phyloP scores from a whole-genome alignment of 1,140 invertebrate genomes.

The Diploscapter pachys region DNA sequence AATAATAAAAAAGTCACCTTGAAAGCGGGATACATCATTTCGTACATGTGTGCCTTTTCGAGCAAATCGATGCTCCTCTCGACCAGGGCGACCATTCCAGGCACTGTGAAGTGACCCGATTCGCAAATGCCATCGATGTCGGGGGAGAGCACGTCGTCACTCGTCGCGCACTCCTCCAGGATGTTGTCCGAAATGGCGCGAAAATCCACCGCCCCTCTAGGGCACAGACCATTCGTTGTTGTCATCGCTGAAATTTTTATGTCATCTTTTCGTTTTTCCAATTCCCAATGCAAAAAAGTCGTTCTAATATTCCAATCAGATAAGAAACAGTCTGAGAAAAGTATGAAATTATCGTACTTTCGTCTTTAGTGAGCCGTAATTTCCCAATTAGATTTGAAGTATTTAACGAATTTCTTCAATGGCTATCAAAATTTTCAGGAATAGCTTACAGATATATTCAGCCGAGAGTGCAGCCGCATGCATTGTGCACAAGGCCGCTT shows the following conservation, averaged over 20 bases:
- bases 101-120: conserved; percentile 83
- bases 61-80: conserved; percentile 44
- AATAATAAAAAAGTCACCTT: conserved; percentile 62
- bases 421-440: neutral
- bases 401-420: no score
- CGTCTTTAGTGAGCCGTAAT: no score
- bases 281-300: neutral
- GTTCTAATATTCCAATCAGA: no score
- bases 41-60: conserved; percentile 81
- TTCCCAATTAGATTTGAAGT: no score
- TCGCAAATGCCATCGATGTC: conserved; percentile 82
- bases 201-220: conserved; percentile 34
- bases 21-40: conserved; percentile 90
- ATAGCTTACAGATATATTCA: conserved; percentile 66
- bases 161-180: conserved; percentile 89
- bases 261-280: no score
- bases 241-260: conserved; percentile 1
- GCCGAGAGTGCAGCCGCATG: conserved; percentile 88
- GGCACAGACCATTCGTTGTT: conserved; percentile 17
- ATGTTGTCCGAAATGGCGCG: conserved; percentile 76
- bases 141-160: conserved; percentile 79
- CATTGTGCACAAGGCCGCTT: conserved; percentile 90
- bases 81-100: conserved; percentile 77
- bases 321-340: no score
- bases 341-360: no score